These are phyloP conservation scores for Nomada fucata DNA, from an alignment of 2,888 invertebrate genomes.

Conservation along the genomic window DNA sequence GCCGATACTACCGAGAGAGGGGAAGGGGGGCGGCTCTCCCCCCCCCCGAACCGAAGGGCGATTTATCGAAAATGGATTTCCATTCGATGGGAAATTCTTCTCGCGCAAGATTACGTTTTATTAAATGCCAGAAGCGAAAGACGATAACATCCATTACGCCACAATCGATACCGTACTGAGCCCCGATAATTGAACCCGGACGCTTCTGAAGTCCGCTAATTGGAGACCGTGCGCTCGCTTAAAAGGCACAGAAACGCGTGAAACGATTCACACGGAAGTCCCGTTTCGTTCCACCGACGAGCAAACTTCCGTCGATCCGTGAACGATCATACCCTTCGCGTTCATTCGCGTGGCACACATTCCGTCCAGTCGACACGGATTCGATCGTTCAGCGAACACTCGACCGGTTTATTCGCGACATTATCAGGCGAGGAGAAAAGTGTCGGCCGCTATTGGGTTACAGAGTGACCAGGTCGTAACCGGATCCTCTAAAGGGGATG, in stretches of 20 bases:
- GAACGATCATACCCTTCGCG: neutral
- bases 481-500: constrained; percentile 71
- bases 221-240: constrained; percentile 34
- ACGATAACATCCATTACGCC: constrained; percentile 48
- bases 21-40: too few species aligned
- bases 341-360: neutral
- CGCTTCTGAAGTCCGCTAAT: constrained; percentile 53
- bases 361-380: neutral
- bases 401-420: constrained; percentile 61
- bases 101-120: constrained; percentile 58
- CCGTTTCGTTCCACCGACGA: constrained; percentile 9
- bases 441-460: constrained; percentile 65
- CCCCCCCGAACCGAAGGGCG: neutral
- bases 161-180: constrained; percentile 59
- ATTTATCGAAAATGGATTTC: constrained; percentile 35
- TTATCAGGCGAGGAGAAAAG: constrained; percentile 62
- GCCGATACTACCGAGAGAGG: neutral
- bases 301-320: constrained; percentile 18
- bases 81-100: constrained; percentile 34
- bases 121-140: constrained; percentile 50
- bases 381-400: constrained; percentile 4
- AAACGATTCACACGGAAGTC: constrained; percentile 41
- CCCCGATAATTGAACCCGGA: constrained; percentile 59
- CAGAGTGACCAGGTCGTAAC: constrained; percentile 64
- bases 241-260: constrained; percentile 34